Evolutionary conservation across 2,888 invertebrate genomes (phyloP), one percentile per base, ranked within the genome.

Genomic region (Acrocera orbiculus): DNA sequence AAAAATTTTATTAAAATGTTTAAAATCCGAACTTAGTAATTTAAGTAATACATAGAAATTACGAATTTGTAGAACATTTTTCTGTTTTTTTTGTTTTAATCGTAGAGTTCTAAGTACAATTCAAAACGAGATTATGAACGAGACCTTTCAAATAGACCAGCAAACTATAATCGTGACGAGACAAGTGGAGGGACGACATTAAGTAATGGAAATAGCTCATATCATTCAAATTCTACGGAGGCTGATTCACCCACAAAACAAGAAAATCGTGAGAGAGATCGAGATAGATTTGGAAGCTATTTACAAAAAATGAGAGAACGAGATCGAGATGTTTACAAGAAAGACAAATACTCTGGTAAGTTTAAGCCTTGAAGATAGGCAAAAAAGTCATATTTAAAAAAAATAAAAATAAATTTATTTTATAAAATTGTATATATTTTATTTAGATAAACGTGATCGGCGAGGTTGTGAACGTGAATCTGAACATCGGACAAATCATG

Each of bases 291-390:
- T 42, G n/a, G n/a, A n/a, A 54, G 53, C 46, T 59, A 57, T 40
- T 50, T 59, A 42, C 58, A 58, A 42, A 60, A 60, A 48, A 56
- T 60, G 56, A 53, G 61, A 38, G 61, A 61, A 47, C 55, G 60
- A 25, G 85, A 85, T 76, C 81, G 85, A 72, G 83, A 79, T 65
- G 75, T 82, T 73, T 83, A 85, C 64, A 83, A 82, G 69, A 79
- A 82, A 65, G 82, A 81, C 67, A 83, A 83, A 73, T 83, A 83
- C 75, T 74, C 79, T 67, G 82, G 82, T 81, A 64, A 61, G 53
- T 44, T 2, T 24, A 16, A 15, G 5, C 9, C 5, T 3, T 22
- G n/a, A n/a, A n/a, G n/a, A 27, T 22, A 26, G 11, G 7, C 27
- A 26, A 30, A 38, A 29, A 24, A 23, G 5, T 19, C 19, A 19